Percentiles rank a stretch among this genome's conserved stretches.
Conservation (phyloP, 2,888 invertebrate species). For the Leptinotarsa haldemani region DNA sequence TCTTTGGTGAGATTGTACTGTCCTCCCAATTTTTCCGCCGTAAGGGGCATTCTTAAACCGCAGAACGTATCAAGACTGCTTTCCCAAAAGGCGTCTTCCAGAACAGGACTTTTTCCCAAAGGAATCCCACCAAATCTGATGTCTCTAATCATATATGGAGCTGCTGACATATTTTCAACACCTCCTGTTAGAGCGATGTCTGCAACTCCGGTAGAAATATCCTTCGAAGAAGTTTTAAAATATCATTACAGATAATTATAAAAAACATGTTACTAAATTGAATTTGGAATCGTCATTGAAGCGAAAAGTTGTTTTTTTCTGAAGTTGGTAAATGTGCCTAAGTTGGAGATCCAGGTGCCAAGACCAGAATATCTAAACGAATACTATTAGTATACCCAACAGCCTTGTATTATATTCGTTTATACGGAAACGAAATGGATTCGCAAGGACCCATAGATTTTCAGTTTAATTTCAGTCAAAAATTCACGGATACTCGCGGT, state of each 20-base stretch:
- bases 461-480: no score
- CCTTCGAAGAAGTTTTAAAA: conserved; percentile 65
- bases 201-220: conserved; percentile 86
- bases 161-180: conserved; percentile 94
- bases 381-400: no score
- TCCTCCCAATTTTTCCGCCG: conserved; percentile 92
- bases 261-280: no score
- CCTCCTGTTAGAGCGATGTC: conserved; percentile 92
- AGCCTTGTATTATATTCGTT: no score
- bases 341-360: not conserved
- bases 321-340: not conserved
- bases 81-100: conserved; percentile 93
- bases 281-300: no score
- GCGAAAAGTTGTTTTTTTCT: no score
- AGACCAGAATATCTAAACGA: no score
- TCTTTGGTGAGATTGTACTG: conserved; percentile 84
- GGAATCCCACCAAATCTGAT: conserved; percentile 92
- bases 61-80: conserved; percentile 89
- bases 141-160: conserved; percentile 87
- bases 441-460: no score
- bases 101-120: conserved; percentile 79
- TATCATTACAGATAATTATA: not conserved
- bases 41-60: conserved; percentile 94
- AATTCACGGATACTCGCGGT: no score
- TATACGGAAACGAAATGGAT: no score